Evolutionary conservation across 2,888 invertebrate species (phyloP).

Genomic region (Ophonus ardosiacus): DNA sequence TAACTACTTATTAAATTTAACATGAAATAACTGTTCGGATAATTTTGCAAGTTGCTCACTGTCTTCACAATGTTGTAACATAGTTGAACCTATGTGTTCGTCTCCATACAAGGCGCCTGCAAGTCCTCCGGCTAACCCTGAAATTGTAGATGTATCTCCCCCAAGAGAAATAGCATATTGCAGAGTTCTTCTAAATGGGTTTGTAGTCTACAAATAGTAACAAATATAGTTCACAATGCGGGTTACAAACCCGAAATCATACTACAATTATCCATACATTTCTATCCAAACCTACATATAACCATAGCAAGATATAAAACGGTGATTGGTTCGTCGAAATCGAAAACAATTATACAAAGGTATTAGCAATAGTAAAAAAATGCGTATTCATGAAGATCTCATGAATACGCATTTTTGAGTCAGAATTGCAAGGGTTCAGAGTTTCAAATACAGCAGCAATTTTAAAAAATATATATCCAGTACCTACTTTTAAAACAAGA

Average conservation of each 20-base stretch:
- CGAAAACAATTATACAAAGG: too few species aligned
- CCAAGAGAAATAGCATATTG: conserved; percentile 85
- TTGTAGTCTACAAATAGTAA: conserved; percentile 74
- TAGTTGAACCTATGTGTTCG: conserved; percentile 75
- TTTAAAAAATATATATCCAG: too few species aligned
- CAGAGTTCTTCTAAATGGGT: conserved; percentile 81
- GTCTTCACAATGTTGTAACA: conserved; percentile 81
- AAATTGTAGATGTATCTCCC: conserved; percentile 88
- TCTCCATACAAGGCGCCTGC: conserved; percentile 84
- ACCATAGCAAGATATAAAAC: too few species aligned
- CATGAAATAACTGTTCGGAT: conserved; percentile 76
- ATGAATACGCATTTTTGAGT: too few species aligned
- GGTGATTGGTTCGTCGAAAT: too few species aligned
- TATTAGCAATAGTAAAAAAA: too few species aligned
- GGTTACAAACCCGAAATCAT: neutral
- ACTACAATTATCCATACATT: conserved; percentile 50
- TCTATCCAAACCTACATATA: too few species aligned
- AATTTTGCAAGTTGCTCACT: conserved; percentile 76
- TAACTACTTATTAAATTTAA: conserved; percentile 40
- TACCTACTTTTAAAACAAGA: too few species aligned
- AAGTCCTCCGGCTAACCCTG: conserved; percentile 85
- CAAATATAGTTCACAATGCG: conserved; percentile 32
- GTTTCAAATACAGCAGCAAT: too few species aligned
- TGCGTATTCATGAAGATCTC: too few species aligned
- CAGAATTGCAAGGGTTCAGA: too few species aligned